Evolutionary conservation across 2,888 invertebrate genomes (phyloP).

Genomic region (Philhelius pedissequus): DNA sequence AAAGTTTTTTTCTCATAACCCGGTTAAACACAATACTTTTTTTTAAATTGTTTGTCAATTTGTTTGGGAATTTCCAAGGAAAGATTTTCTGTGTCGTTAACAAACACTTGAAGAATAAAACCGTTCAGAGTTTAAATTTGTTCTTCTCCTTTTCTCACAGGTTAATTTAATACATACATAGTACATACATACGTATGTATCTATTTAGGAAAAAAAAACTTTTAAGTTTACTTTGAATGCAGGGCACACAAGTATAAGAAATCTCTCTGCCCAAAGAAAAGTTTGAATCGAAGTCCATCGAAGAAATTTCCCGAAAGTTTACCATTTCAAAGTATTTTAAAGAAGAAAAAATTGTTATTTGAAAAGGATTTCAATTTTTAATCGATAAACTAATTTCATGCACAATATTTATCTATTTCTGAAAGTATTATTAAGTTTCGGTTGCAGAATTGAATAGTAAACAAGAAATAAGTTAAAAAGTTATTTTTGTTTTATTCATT

Average conservation of each 20-base stretch:
- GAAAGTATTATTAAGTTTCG: background rate
- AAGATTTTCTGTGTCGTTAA: background rate
- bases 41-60: background rate
- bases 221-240: background rate
- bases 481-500: no score
- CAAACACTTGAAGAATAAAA: background rate
- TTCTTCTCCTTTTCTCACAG: background rate
- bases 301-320: background rate
- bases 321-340: background rate
- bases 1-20: no score
- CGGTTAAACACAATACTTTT: background rate
- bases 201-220: background rate
- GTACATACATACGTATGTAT: no score
- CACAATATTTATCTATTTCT: background rate
- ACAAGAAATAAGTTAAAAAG: no score
- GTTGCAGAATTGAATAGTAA: no score
- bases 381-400: background rate
- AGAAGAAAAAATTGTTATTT: background rate
- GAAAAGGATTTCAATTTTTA: background rate
- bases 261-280: background rate
- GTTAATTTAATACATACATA: background rate
- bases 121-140: background rate
- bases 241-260: background rate
- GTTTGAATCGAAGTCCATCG: background rate
- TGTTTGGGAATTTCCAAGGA: background rate